Evolutionary conservation across 2,113 vertebrate species (phyloP).

Genomic region (Tenebrosternarchus preto): DNA sequence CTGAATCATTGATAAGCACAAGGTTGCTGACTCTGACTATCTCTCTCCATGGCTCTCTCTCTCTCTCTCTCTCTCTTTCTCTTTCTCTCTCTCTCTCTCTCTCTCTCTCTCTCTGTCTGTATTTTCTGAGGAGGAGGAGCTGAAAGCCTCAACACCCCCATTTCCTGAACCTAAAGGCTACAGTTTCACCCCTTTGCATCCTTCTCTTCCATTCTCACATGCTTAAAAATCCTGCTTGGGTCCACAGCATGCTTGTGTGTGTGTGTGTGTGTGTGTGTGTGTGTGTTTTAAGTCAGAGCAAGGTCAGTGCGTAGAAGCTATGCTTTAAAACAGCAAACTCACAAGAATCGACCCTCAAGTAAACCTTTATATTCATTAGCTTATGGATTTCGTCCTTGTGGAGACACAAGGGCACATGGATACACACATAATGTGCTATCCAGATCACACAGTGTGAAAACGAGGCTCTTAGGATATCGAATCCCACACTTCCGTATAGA

Average conservation of each 20-base stretch:
- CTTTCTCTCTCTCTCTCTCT: slow-evolving; percentile 22
- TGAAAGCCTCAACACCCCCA: slow-evolving; percentile 30
- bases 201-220: not conserved
- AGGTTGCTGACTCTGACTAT: slow-evolving; percentile 55
- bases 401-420: slow-evolving; percentile 9
- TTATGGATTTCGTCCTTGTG: not conserved
- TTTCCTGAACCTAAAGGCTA: slow-evolving; percentile 48
- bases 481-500: slow-evolving; percentile 34
- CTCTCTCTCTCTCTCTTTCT: slow-evolving; percentile 30
- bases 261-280: slow-evolving; percentile 8
- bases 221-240: slow-evolving; percentile 11
- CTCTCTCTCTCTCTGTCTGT: slow-evolving; percentile 9
- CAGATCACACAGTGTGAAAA: slow-evolving; percentile 39
- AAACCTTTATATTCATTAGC: slow-evolving; percentile 15
- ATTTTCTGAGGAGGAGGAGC: slow-evolving; percentile 18
- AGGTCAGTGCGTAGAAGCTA: slow-evolving; percentile 11
- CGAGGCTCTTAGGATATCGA: slow-evolving; percentile 40
- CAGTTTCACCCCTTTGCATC: slow-evolving; percentile 33
- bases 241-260: not conserved
- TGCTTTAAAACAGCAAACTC: not conserved
- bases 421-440: not conserved
- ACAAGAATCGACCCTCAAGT: not conserved
- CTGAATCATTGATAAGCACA: slow-evolving; percentile 59
- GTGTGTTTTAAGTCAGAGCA: slow-evolving; percentile 13
- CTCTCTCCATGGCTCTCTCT: slow-evolving; percentile 26